Evolutionary conservation across 2,888 invertebrate genomes (phyloP), one percentile per base, ranked within the genome.

Genomic region (Apodemia mormo): DNA sequence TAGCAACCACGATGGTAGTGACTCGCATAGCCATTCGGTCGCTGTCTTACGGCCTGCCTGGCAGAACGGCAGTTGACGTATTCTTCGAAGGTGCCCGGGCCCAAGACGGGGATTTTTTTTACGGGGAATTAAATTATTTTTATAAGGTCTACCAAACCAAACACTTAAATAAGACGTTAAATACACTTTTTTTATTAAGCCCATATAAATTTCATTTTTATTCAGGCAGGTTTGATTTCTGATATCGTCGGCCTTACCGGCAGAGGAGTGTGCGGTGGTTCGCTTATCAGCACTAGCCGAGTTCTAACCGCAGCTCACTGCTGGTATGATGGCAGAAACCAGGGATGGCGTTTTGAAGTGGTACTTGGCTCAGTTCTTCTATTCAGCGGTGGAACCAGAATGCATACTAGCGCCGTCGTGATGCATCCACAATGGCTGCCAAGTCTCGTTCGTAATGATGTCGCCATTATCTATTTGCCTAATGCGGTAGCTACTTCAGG

Each of bases 281-380:
- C 85, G 4, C 75, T 89, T 0, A 30, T 88, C 54, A 80, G 72
- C 37, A 2, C 70, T 1, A 75, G 72, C 67, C 78, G 83, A 14
- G 76, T 86, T 0, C 30, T 85, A 7, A 87, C 87, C 2, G 88
- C 88, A 58, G 88, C 88, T 29, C 88, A 88, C 73, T 89, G 88
- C 75, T 89, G 89, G 89, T 80, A 70, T 45, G 89, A 89, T 65
- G 89, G 89, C n/a, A 2, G 40, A 0, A 77, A 84, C 74, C 85
- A 85, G 65, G 87, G 78, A 1, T 84, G 82, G 81, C 76, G 77
- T 29, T 70, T 85, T n/a, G 82, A 78, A 2, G 85, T 87, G 0
- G 82, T 87, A 0, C 81, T 88, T 0, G 88, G 85, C 14, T 82
- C 87, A 14, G 70, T 70, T 2, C 54, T 76, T 0, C 74, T 88